These are phyloP conservation scores for Pelecanus crispus DNA, from an alignment of 2,113 vertebrate species.

Conservation along the genomic window DNA sequence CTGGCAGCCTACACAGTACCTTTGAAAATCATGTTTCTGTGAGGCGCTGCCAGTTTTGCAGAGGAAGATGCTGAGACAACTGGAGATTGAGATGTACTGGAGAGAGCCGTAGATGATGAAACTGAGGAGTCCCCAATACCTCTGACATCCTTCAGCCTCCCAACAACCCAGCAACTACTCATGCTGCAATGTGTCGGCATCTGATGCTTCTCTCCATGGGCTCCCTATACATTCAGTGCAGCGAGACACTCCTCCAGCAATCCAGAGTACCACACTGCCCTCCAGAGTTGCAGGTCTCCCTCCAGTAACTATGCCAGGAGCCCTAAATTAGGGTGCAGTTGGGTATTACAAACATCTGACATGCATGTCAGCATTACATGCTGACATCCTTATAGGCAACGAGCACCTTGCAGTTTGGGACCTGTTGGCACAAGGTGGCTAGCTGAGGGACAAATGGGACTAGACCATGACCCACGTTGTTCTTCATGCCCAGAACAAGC, in stretches of 20 bases:
- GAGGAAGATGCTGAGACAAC: not conserved
- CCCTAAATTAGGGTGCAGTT: not conserved
- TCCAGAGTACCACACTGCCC: not conserved
- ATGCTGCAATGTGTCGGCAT: fast-evolving
- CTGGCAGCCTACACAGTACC: not conserved
- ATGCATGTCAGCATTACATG: no score
- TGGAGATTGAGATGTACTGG: not conserved
- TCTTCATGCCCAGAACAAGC: not conserved
- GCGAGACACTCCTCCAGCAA: not conserved
- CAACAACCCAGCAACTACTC: not conserved
- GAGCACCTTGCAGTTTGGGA: not conserved
- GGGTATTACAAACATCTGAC: not conserved
- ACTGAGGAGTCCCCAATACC: not conserved
- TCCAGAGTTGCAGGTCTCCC: not conserved
- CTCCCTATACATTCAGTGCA: not conserved
- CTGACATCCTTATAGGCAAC: not conserved
- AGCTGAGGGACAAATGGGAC: not conserved
- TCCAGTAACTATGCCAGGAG: not conserved
- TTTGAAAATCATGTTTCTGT: not conserved
- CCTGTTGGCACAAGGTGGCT: not conserved
- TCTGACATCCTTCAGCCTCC: not conserved
- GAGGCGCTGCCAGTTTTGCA: not conserved
- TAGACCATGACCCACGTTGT: not conserved
- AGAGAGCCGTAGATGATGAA: not conserved
- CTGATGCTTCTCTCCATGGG: not conserved